These are phyloP conservation scores for Herpetotheres cachinnans DNA, from an alignment of 2,113 vertebrate species.

Conservation along the genomic window DNA sequence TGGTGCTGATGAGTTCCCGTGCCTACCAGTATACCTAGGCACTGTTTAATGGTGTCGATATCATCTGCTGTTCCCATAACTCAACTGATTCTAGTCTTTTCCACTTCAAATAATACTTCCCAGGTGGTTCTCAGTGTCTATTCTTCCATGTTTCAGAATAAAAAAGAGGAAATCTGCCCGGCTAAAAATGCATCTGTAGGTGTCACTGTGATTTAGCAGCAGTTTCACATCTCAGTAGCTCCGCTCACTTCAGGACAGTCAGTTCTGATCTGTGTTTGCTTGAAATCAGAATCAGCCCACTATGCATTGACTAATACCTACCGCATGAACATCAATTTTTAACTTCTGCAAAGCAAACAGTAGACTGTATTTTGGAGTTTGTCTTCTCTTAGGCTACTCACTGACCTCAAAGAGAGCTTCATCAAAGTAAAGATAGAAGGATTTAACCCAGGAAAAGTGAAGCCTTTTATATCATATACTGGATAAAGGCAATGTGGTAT, in stretches of 20 bases:
- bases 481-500: not conserved
- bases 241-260: not conserved
- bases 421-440: not conserved
- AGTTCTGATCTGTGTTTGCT: not conserved
- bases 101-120: not conserved
- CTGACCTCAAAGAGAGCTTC: not conserved
- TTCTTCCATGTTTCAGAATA: not conserved
- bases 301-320: not conserved
- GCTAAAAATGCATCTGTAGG: not conserved
- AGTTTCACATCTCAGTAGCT: not conserved
- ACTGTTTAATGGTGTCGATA: not conserved
- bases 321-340: not conserved
- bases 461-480: not conserved
- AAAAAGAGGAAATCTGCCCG: not conserved
- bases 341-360: not conserved
- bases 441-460: not conserved
- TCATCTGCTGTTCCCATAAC: not conserved
- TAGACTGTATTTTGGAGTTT: not conserved
- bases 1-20: not conserved
- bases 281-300: not conserved
- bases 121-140: not conserved
- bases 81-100: not conserved
- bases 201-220: not conserved
- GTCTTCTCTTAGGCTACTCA: not conserved
- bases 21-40: not conserved